Evolutionary conservation across 2,113 vertebrate genomes (phyloP).

Genomic region (Saguinus midas): DNA sequence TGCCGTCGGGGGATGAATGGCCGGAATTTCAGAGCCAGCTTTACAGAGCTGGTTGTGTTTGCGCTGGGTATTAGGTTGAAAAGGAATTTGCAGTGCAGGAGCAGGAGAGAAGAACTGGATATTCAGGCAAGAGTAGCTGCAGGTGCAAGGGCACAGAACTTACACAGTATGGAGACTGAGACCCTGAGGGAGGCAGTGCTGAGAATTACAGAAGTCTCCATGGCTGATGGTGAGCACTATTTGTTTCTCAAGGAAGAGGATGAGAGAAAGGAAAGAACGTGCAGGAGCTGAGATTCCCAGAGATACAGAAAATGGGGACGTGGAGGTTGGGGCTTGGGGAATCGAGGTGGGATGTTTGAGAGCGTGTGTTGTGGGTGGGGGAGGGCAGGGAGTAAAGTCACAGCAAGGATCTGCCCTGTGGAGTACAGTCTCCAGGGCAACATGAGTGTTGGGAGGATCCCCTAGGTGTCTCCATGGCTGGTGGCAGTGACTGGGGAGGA

Average conservation of each 20-base stretch:
- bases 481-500: not conserved
- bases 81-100: not conserved
- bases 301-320: not conserved
- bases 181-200: not conserved
- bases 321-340: not conserved
- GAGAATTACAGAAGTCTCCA: not conserved
- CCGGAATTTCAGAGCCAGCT: not conserved
- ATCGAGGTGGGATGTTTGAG: no score
- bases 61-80: not conserved
- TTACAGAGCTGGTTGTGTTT: not conserved
- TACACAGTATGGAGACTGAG: not conserved
- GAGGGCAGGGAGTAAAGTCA: not conserved
- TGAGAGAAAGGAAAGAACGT: not conserved
- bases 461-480: not conserved
- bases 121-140: not conserved
- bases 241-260: not conserved
- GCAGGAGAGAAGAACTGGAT: not conserved
- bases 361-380: not conserved
- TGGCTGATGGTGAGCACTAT: not conserved
- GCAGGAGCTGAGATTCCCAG: not conserved
- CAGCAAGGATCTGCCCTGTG: not conserved
- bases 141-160: not conserved
- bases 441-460: not conserved
- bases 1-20: rapidly evolving
- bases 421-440: not conserved